Evolutionary conservation across 2,888 invertebrate species (phyloP), one percentile per base, ranked within the genome.

Genomic region (Caenorhabditis virilis): DNA sequence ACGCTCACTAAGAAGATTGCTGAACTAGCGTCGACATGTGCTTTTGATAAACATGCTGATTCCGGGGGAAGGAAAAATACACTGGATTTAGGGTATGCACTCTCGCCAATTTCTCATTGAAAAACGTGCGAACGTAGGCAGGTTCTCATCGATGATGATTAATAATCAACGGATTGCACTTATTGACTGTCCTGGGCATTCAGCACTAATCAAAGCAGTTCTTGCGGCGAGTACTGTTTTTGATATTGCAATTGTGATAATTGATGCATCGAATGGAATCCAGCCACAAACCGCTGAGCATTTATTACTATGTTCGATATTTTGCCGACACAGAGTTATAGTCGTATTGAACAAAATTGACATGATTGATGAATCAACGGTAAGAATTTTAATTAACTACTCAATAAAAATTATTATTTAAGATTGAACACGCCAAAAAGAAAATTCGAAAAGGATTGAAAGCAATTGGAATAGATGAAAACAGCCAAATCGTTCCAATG

Each of bases 241-340:
- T 56, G 77, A 78, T 60, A 74, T 69, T 63, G 78, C 78, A 4
- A 68, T 78, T 30, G 3, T 20, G 69, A 48, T 90, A 39, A 89
- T 90, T 73, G 90, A 76, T 48, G 75, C 68, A 2, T 16, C 57
- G 1, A 89, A 90, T 83, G 90, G 90, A 11, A 87, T 91, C 73
- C 90, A 91, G 84, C 89, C 90, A 0, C 90, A 90, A 84, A 90
- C 90, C 0, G 90, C 89, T 0, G 90, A 90, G 82, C 90, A 90
- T 78, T 85, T 90, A 1, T 87, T 91, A 2, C 88, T 91, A 66
- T 90, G 89, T 18, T 89, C 90, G 78, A 87, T 78, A 16, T 77
- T 78, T 35, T 78, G 79, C 47, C 76, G 74, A 0, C 13, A 55
- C 6, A 86, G 87, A 64, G 87, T 89, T 84, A 84, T 90, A 60